Evolutionary conservation across 2,888 invertebrate species (phyloP), one percentile per base, ranked within the genome.

Genomic region (Hirtodrosophila duncani): DNA sequence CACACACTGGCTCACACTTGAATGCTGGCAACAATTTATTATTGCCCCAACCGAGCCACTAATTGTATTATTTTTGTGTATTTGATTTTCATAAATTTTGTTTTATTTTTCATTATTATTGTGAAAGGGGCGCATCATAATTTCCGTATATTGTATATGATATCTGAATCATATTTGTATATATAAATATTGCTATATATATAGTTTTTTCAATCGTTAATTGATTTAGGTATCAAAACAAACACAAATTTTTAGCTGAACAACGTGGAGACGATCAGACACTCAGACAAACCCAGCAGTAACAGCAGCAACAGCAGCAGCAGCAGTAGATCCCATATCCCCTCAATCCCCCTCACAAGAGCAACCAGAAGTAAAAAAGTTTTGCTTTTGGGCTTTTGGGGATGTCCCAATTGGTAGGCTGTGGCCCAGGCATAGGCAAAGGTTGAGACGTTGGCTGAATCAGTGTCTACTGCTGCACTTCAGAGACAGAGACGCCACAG

Each of bases 351-450:
- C 11, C 36, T 16, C 26, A 70, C 58, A 72, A 59, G 81, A n/a
- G n/a, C n/a, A n/a, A n/a, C n/a, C n/a, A n/a, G n/a, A n/a, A n/a
- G n/a, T n/a, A n/a, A 81, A 81, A 71, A 81, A 81, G 52, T 81
- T 71, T 81, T 71, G 74, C n/a, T 79, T 81, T 69, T 72, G 79
- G 70, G 69, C 69, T 45, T 78, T 61, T 42, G 56, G 30, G 44
- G 63, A 41, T 33, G 63, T 46, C 34, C 31, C n/a, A n/a, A n/a
- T 20, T 45, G 67, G 64, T 57, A 71, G 80, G 56, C 56, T 48
- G 34, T 27, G 17, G 9, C 9, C 33, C 33, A 27, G 10, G 26
- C 27, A n/a, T 36, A 20, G n/a, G n/a, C n/a, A n/a, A n/a, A n/a
- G n/a, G n/a, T n/a, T n/a, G n/a, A n/a, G n/a, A n/a, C n/a, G n/a